phyloP scores from a whole-genome alignment of 2,888 invertebrate genomes.

The Cephalotes varians region DNA sequence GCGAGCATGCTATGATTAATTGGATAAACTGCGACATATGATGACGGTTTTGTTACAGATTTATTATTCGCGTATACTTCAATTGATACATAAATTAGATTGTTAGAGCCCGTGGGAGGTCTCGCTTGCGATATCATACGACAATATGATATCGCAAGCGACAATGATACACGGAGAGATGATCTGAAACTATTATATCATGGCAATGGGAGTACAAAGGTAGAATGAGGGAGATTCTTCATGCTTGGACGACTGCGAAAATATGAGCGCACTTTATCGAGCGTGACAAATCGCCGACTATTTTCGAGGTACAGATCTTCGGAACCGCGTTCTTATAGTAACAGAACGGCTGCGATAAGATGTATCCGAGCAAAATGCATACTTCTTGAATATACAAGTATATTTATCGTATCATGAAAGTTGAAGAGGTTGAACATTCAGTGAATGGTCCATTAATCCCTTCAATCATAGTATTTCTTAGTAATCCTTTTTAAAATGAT shows the following conservation, averaged over 20 bases:
- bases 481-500: not conserved
- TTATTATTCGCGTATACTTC: constrained; percentile 28
- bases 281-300: constrained; percentile 69
- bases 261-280: constrained; percentile 68
- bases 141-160: constrained; percentile 15
- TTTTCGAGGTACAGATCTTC: constrained; percentile 33
- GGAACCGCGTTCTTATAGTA: constrained; percentile 13
- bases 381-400: constrained; percentile 13
- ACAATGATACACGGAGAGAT: constrained; percentile 10
- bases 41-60: constrained; percentile 22
- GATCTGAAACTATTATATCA: constrained; percentile 34
- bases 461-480: constrained; percentile 7
- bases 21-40: not conserved
- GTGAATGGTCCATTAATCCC: not conserved
- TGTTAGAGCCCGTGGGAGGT: constrained; percentile 3
- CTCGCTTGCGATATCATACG: constrained; percentile 3
- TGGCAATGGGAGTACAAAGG: constrained; percentile 45
- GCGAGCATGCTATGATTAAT: constrained; percentile 22
- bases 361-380: constrained; percentile 82
- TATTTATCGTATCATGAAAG: constrained; percentile 28
- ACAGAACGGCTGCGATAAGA: constrained; percentile 56
- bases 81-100: constrained; percentile 15
- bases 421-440: not conserved
- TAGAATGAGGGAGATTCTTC: constrained; percentile 66
- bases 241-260: constrained; percentile 68